Conservation (phyloP, 1,140 invertebrate species). For the Zaprionus tsacasi region DNA sequence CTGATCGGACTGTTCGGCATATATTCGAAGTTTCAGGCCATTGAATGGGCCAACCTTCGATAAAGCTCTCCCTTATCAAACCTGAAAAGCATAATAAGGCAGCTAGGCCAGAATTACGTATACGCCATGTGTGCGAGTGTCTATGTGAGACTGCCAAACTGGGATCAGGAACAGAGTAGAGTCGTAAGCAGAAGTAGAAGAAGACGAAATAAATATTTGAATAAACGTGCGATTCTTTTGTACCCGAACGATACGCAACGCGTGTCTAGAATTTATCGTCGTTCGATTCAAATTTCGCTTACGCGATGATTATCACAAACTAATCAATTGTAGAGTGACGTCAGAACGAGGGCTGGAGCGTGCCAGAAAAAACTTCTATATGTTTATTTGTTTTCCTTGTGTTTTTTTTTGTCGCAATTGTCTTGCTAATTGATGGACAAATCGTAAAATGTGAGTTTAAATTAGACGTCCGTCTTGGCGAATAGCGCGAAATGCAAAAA, state of each 20-base stretch:
- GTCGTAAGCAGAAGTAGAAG: conserved; percentile 6
- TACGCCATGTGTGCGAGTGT: conserved; percentile 51
- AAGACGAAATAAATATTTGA: conserved; percentile 5
- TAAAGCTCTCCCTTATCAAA: conserved; percentile 57
- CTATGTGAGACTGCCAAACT: conserved; percentile 41
- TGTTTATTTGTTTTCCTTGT: conserved; percentile 3
- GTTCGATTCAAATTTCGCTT: conserved; percentile 31
- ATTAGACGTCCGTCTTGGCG: not conserved
- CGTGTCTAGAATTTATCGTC: conserved; percentile 76
- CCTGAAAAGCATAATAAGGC: conserved; percentile 32
- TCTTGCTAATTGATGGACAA: conserved; percentile 55
- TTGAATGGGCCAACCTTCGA: conserved; percentile 30
- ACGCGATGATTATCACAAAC: conserved; percentile 64
- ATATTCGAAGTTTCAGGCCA: conserved; percentile 18
- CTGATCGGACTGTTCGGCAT: not conserved
- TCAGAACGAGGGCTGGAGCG: conserved; percentile 34
- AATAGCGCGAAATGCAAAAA: conserved; percentile 34
- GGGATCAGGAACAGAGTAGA: conserved; percentile 33
- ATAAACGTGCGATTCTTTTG: conserved; percentile 59
- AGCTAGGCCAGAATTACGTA: conserved; percentile 39
- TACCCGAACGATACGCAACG: conserved; percentile 35
- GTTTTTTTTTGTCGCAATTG: conserved; percentile 51
- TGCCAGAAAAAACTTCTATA: conserved; percentile 29
- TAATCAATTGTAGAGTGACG: conserved; percentile 62
- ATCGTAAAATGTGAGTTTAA: conserved; percentile 2